Conservation (phyloP, 2,797 vertebrate genomes). For the Clarias platycephalus region DNA sequence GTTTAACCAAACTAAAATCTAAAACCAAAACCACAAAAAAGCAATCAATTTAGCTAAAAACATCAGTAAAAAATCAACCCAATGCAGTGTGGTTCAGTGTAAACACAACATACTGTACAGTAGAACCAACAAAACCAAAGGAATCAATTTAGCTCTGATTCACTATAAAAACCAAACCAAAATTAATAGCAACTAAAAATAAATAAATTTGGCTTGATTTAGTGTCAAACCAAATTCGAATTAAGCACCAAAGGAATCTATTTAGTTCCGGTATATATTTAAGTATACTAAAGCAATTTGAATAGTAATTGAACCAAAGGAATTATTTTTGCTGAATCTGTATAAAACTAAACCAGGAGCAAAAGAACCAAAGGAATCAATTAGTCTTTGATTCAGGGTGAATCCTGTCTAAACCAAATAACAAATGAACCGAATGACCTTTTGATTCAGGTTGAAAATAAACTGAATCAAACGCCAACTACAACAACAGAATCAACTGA, state of each 20-base stretch:
- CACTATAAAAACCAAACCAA: background rate
- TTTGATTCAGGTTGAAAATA: no score
- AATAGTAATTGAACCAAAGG: background rate
- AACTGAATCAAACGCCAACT: background rate
- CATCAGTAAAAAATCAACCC: no score
- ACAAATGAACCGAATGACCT: background rate
- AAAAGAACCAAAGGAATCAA: background rate
- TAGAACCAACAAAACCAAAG: background rate
- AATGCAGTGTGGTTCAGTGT: no score
- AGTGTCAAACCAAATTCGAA: background rate
- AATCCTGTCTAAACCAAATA: background rate
- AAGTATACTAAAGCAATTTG: no score
- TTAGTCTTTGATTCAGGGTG: background rate
- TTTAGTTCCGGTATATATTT: background rate
- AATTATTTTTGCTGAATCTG: no score
- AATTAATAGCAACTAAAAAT: background rate
- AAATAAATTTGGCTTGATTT: background rate
- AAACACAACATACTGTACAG: no score
- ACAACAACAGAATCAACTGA: no score
- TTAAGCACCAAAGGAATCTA: no score
- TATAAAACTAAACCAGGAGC: background rate
- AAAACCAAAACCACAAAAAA: background rate
- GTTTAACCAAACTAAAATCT: background rate
- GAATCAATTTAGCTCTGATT: background rate
- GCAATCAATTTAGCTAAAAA: background rate